Conservation (phyloP, 2,113 vertebrate genomes). For the Scortum barcoo region DNA sequence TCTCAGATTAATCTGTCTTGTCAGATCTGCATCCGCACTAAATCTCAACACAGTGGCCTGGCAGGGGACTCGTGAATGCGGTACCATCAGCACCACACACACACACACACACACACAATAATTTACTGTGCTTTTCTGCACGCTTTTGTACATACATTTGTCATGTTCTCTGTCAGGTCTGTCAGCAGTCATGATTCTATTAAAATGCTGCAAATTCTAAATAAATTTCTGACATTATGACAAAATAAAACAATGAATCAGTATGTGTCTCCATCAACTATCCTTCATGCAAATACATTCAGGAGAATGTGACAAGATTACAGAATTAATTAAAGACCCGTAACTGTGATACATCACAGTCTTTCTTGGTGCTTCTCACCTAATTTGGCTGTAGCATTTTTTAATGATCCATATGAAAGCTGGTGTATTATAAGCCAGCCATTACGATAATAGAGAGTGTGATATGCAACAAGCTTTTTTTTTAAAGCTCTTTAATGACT, state of each 20-base stretch:
- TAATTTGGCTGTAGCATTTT: neutral
- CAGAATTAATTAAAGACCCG: neutral
- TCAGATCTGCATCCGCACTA: slow-evolving; percentile 71
- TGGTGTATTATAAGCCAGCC: neutral
- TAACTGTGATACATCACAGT: neutral
- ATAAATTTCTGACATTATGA: neutral
- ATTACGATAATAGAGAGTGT: neutral
- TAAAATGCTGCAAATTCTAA: neutral
- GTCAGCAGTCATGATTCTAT: neutral
- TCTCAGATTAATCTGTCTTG: slow-evolving; percentile 73
- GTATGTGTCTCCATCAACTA: neutral
- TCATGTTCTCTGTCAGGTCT: neutral
- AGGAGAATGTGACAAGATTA: neutral
- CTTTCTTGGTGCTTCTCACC: neutral
- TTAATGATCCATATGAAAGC: neutral
- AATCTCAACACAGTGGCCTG: slow-evolving; percentile 55
- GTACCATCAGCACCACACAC: slow-evolving; percentile 5
- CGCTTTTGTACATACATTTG: neutral
- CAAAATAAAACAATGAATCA: neutral
- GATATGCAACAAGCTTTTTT: neutral
- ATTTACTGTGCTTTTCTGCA: neutral
- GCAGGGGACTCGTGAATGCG: slow-evolving; percentile 42
- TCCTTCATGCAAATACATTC: neutral
- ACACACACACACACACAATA: slow-evolving; percentile 14
- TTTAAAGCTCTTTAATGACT: neutral